Conservation (phyloP, 2,797 vertebrate species). For the Labroides dimidiatus region DNA sequence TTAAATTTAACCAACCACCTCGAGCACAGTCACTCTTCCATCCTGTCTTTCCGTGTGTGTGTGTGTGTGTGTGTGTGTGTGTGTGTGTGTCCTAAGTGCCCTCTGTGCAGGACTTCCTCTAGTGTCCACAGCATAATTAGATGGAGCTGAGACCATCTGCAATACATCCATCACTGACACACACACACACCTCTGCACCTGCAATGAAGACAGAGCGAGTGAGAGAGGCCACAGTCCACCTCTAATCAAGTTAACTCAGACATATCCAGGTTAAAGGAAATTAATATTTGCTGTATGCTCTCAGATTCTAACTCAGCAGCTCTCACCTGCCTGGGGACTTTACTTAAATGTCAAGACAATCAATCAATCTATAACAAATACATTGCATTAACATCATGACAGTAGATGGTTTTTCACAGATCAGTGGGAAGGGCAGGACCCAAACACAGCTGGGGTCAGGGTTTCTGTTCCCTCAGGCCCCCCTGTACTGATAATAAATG, state of each 20-base stretch:
- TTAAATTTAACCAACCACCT: constrained; percentile 53
- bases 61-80: constrained; percentile 29
- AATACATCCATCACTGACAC: constrained; percentile 79
- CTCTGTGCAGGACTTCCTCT: constrained; percentile 71
- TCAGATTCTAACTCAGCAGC: constrained; percentile 37
- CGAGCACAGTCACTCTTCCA: constrained; percentile 14
- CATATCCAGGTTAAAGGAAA: constrained; percentile 63
- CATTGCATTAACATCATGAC: constrained; percentile 27
- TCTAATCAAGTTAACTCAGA: constrained; percentile 64
- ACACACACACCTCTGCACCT: constrained; percentile 51
- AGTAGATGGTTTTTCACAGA: constrained; percentile 37
- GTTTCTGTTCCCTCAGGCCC: constrained; percentile 17
- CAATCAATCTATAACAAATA: constrained; percentile 47
- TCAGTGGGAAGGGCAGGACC: constrained; percentile 21
- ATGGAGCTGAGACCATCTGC: constrained; percentile 77
- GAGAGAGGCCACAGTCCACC: constrained; percentile 47
- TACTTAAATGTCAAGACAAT: constrained; percentile 58
- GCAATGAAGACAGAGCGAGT: constrained; percentile 49
- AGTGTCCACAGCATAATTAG: constrained; percentile 78
- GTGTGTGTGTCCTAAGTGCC: constrained; percentile 62
- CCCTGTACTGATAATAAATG: constrained; percentile 8
- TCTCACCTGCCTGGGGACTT: constrained; percentile 35
- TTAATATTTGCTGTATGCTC: constrained; percentile 49
- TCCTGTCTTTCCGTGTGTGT: constrained; percentile 27
- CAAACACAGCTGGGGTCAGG: constrained; percentile 20